Evolutionary conservation across 1,140 invertebrate species (phyloP).

Genomic region (Scaptodrosophila lebanonensis): DNA sequence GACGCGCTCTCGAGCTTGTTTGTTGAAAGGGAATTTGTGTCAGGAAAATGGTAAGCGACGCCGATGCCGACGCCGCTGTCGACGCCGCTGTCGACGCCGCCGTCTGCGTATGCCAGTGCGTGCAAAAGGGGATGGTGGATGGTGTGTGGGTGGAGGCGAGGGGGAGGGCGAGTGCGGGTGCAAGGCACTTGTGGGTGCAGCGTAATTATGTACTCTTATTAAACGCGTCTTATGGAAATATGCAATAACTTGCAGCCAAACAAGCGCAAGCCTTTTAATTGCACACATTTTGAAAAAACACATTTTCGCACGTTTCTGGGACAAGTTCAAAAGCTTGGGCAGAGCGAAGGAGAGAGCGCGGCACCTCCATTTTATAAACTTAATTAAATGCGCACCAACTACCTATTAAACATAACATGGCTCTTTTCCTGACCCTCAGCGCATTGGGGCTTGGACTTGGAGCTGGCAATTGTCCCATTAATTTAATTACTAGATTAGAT

Average conservation of each 20-base stretch:
- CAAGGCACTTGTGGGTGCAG: background rate
- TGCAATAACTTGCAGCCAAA: conserved; percentile 18
- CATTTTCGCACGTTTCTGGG: conserved; percentile 28
- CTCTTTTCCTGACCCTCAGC: too few relatives aligned
- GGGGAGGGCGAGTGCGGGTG: conserved; percentile 28
- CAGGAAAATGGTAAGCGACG: too few relatives aligned
- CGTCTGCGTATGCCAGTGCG: conserved; percentile 41
- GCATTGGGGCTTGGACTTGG: too few relatives aligned
- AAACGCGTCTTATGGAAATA: conserved; percentile 26
- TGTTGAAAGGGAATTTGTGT: conserved; percentile 46
- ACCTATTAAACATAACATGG: background rate
- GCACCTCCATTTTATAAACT: too few relatives aligned
- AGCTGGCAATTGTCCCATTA: too few relatives aligned
- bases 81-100: conserved; percentile 19
- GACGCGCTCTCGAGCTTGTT: conserved; percentile 30
- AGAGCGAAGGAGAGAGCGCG: too few relatives aligned
- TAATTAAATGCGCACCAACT: too few relatives aligned
- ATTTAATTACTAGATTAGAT: too few relatives aligned
- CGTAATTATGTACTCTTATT: conserved; percentile 40
- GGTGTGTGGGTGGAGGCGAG: too few relatives aligned
- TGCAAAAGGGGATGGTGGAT: too few relatives aligned
- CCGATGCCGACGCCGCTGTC: conserved; percentile 25
- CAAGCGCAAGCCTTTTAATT: too few relatives aligned
- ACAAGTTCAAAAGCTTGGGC: conserved; percentile 37
- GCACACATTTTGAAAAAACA: conserved; percentile 26